Percentiles rank a stretch among this genome's conserved stretches.
Conservation (phyloP, 1,140 invertebrate genomes). For the Portunus trituberculatus region DNA sequence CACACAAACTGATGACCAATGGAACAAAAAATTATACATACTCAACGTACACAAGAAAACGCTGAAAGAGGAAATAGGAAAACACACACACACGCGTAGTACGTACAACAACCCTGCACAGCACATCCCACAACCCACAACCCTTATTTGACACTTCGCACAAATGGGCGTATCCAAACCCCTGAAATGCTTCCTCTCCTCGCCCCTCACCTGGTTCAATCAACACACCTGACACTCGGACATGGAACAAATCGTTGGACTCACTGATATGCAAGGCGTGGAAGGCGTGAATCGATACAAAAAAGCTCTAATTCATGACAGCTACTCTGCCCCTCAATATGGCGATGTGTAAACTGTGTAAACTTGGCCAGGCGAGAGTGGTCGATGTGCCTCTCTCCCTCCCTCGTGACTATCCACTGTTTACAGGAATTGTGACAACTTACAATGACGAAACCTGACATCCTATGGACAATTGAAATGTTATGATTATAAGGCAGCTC, state of each 20-base stretch:
- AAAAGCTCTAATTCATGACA: slow-evolving; percentile 60
- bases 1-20: too few species aligned
- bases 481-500: too few species aligned
- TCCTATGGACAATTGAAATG: too few species aligned
- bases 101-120: too few species aligned
- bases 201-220: neutral
- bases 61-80: too few species aligned
- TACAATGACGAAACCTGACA: too few species aligned
- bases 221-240: neutral
- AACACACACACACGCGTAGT: too few species aligned
- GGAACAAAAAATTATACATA: too few species aligned
- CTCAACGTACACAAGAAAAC: too few species aligned
- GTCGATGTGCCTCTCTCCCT: neutral
- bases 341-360: slow-evolving; percentile 56
- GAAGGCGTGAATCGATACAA: slow-evolving; percentile 50
- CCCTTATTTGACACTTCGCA: neutral
- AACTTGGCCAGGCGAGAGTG: slow-evolving; percentile 58
- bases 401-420: neutral
- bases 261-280: slow-evolving; percentile 53
- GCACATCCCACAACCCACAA: too few species aligned
- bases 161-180: slow-evolving; percentile 1
- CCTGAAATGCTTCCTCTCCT: neutral
- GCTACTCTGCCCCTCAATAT: slow-evolving; percentile 61
- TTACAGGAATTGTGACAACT: neutral
- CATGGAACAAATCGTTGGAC: neutral